phyloP scores from a whole-genome alignment of 2,113 vertebrate species.

The Etheostoma cragini region DNA sequence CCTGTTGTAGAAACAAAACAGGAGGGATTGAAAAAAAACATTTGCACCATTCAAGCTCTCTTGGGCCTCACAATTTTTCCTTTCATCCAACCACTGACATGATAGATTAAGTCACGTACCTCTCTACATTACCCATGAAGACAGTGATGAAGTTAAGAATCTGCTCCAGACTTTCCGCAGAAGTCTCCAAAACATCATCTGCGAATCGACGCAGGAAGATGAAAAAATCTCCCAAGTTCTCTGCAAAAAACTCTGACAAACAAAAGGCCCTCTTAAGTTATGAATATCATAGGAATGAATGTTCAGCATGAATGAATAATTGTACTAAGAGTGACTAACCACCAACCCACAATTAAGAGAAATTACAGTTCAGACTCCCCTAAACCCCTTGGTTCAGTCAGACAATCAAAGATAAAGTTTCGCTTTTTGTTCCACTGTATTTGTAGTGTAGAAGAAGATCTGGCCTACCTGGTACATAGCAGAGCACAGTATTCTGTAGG shows the following conservation, averaged over 20 bases:
- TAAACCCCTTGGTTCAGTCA: neutral
- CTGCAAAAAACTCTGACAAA: constrained; percentile 94
- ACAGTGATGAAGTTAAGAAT: constrained; percentile 94
- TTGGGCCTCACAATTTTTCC: no score
- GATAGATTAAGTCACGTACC: constrained; percentile 76
- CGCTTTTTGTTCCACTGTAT: neutral
- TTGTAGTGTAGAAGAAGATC: neutral
- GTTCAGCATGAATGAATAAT: constrained; percentile 4
- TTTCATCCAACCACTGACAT: neutral
- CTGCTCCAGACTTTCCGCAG: constrained; percentile 91
- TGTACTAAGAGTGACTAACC: neutral
- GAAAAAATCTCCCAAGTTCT: constrained; percentile 97
- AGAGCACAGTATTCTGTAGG: constrained; percentile 86
- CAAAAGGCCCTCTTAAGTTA: constrained; percentile 28
- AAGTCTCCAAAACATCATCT: constrained; percentile 94
- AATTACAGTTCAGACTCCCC: neutral
- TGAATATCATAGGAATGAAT: constrained; percentile 9
- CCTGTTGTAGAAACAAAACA: constrained; percentile 73
- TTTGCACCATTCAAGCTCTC: neutral
- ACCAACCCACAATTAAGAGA: neutral
- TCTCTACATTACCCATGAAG: constrained; percentile 96
- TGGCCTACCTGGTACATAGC: constrained; percentile 92
- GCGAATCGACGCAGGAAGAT: constrained; percentile 96
- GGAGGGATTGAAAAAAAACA: neutral
- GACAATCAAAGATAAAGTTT: neutral